Evolutionary conservation across 2,113 vertebrate genomes (phyloP).

Genomic region (Ia io): DNA sequence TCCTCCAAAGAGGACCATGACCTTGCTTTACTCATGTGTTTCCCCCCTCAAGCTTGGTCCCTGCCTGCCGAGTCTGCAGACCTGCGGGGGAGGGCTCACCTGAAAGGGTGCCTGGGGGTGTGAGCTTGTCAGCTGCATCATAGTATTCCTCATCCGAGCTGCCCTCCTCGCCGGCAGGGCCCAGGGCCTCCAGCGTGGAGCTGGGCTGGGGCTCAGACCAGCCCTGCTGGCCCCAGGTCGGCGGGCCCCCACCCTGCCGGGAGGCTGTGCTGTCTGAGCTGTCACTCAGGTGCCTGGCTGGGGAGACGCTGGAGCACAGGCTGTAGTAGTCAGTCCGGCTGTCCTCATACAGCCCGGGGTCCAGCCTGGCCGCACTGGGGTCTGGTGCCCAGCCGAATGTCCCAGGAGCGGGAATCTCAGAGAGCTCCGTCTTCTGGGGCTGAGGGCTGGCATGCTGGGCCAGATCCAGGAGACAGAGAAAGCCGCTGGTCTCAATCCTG

Average conservation of each 20-base stretch:
- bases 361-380: constrained; percentile 51
- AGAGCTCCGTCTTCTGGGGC: constrained; percentile 2
- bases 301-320: constrained; percentile 87
- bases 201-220: neutral
- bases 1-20: neutral
- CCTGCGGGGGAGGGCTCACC: constrained; percentile 63
- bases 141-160: constrained; percentile 96
- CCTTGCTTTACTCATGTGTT: neutral
- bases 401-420: constrained; percentile 73
- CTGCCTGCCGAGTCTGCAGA: neutral
- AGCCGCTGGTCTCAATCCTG: constrained; percentile 75
- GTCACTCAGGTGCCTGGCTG: constrained; percentile 79
- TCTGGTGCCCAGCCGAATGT: constrained; percentile 76
- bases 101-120: constrained; percentile 78
- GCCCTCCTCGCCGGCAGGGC: constrained; percentile 89
- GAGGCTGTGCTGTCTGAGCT: constrained; percentile 56
- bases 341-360: constrained; percentile 82
- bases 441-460: constrained; percentile 78
- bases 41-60: neutral
- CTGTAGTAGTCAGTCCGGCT: constrained; percentile 86
- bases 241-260: neutral
- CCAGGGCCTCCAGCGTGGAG: constrained; percentile 33
- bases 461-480: constrained; percentile 85
- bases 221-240: neutral
- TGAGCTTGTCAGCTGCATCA: constrained; percentile 92